Conservation (phyloP, 2,113 vertebrate species). For the mouse (Mus musculus) region DNA sequence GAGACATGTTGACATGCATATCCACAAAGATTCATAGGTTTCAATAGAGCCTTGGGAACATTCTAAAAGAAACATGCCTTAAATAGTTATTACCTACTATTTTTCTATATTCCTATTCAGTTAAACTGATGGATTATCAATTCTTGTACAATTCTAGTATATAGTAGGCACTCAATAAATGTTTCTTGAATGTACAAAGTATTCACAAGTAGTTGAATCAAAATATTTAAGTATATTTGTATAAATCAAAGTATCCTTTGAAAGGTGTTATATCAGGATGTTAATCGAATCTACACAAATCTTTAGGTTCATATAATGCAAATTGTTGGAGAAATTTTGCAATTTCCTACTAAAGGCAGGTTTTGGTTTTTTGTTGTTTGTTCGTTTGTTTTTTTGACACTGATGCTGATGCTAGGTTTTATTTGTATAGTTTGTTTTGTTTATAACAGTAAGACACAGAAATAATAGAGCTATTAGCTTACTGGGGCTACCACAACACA, state of each 20-base stretch:
- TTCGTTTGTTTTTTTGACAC: neutral
- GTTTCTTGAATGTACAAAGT: neutral
- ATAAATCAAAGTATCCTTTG: constrained; percentile 4
- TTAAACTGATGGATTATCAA: neutral
- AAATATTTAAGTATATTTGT: neutral
- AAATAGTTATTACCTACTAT: neutral
- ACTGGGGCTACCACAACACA: neutral
- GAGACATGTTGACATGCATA: neutral
- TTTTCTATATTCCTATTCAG: neutral
- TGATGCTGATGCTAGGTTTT: neutral
- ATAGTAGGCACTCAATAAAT: neutral
- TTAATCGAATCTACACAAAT: neutral
- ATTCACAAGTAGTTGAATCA: neutral
- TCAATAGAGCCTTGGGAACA: neutral
- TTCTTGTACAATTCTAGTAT: neutral
- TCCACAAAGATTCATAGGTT: neutral
- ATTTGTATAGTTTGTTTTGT: neutral
- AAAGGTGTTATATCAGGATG: neutral
- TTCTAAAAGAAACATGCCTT: neutral
- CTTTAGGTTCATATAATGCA: neutral
- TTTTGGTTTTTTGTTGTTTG: too few species aligned
- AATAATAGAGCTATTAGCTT: neutral
- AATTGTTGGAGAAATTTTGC: neutral
- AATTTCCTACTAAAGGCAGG: neutral
- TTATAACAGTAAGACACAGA: neutral